Conservation (phyloP, 2,888 invertebrate genomes). For the Leptarthrus brevirostris region DNA sequence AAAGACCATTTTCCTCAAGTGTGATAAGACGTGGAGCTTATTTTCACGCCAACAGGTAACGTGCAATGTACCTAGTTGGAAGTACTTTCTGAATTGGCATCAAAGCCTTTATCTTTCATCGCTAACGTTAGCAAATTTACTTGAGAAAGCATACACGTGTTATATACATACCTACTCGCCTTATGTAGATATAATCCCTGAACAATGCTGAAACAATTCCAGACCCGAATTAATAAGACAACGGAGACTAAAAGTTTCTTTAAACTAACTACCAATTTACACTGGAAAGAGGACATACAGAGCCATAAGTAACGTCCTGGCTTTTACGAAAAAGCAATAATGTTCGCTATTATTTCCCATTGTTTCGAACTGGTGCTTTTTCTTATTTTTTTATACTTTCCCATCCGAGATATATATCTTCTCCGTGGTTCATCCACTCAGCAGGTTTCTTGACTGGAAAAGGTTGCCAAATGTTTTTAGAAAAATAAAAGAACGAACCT, state of each 20-base stretch:
- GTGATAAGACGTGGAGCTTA: constrained; percentile 32
- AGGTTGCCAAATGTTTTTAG: background rate
- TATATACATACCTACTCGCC: background rate
- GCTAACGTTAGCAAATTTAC: constrained; percentile 16
- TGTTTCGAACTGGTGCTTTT: background rate
- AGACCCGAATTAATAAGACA: constrained; percentile 1
- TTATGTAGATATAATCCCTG: background rate
- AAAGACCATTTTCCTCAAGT: constrained; percentile 15
- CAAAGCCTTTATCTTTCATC: background rate
- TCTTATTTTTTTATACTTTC: no score
- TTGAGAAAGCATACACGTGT: background rate
- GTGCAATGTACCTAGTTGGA: background rate
- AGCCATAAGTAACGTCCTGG: background rate
- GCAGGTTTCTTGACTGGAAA: background rate
- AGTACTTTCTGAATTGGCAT: constrained; percentile 4
- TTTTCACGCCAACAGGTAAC: constrained; percentile 28
- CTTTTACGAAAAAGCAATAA: background rate
- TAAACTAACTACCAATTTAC: constrained; percentile 31
- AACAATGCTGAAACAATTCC: constrained; percentile 16
- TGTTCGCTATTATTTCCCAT: constrained; percentile 8
- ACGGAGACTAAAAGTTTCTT: background rate
- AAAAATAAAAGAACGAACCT: constrained; percentile 7
- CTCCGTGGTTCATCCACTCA: no score
- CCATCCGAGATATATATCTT: no score
- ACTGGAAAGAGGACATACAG: background rate